Conservation (phyloP, 1,140 invertebrate genomes). For the Physella acuta region DNA sequence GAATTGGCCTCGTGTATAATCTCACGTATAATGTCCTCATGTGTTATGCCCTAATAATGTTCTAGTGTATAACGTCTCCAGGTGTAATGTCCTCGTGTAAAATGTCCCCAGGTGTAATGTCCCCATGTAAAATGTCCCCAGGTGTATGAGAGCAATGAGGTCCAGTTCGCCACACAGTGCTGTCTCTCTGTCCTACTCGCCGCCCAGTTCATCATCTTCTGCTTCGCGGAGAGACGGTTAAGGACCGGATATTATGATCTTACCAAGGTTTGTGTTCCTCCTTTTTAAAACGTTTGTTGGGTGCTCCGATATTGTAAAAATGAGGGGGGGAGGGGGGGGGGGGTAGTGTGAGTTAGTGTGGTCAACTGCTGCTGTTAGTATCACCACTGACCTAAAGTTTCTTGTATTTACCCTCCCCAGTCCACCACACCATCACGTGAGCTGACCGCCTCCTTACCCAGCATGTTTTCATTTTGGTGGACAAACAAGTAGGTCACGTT, state of each 20-base stretch:
- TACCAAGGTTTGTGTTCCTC: slow-evolving; percentile 36
- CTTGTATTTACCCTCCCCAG: background rate
- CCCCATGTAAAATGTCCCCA: too few species aligned
- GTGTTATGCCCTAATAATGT: too few species aligned
- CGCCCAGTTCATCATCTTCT: slow-evolving; percentile 37
- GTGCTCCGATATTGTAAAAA: slow-evolving; percentile 3
- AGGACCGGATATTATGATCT: slow-evolving; percentile 39
- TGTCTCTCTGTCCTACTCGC: slow-evolving; percentile 38
- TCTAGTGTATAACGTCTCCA: too few species aligned
- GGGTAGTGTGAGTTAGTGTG: background rate
- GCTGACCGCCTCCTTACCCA: slow-evolving; percentile 79
- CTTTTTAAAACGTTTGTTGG: too few species aligned
- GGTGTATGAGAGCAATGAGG: slow-evolving; percentile 35
- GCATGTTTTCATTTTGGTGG: slow-evolving; percentile 85
- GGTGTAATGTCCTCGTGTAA: too few species aligned
- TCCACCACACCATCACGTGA: slow-evolving; percentile 75
- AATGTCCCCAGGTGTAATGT: too few species aligned
- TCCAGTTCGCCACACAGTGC: slow-evolving; percentile 39
- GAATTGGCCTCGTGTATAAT: too few species aligned
- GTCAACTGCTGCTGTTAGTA: background rate
- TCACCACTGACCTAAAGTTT: background rate
- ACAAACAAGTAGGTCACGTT: slow-evolving; percentile 69
- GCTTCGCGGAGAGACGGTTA: slow-evolving; percentile 40
- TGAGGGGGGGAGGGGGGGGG: background rate
- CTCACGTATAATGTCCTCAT: too few species aligned